Base-by-base conservation (phyloP, 2,888 invertebrate genomes). In the Aricia artaxerxes region DNA sequence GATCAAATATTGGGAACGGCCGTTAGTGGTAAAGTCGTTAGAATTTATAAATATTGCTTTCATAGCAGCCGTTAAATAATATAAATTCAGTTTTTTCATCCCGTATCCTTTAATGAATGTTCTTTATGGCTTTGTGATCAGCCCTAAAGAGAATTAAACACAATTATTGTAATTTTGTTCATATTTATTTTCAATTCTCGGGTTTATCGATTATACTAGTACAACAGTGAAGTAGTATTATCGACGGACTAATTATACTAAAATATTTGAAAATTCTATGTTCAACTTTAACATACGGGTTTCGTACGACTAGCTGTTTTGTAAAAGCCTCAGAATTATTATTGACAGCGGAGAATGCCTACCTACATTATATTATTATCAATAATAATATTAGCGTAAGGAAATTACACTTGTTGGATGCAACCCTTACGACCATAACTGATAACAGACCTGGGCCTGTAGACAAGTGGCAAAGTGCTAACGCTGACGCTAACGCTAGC, bases 11-110 rank as follows among this genome's bases (percentile, higher is more conserved):
- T 24, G 24, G 24, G 24, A 24, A 24, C 24, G 24, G 24, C 24
- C 24, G 24, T 24, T 69, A 69, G 69, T 13, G 13, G 13, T 69
- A 13, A 35, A 69, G 9, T 31, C 35, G 24, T 35, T 61, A 61
- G 61, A 69, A 69, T 69, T 69, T 69, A 69, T 69, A 13, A 24
- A 64, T n/a, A 31, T 64, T 64, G 64, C 31, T 64, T 64, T 64
- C 64, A 64, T 64, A 24, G 31, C 24, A 64, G 24, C 9, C 9
- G 7, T 31, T 64, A 64, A 64, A 64, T 49, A 49, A 49, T 64
- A 64, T 64, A 24, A 24, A 24, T 64, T 64, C 3, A 64, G 49
- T 49, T 49, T 49, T 11, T 49, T 49, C 11, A 9, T 49, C 9
- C 9, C 49, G 49, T 49, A 49, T 9, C 44, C 44, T 40, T 40